Percentiles rank a stretch among this genome's conserved stretches.
Conservation (phyloP, 35 echinoderm and acorn worm species). For the Diadema setosum region DNA sequence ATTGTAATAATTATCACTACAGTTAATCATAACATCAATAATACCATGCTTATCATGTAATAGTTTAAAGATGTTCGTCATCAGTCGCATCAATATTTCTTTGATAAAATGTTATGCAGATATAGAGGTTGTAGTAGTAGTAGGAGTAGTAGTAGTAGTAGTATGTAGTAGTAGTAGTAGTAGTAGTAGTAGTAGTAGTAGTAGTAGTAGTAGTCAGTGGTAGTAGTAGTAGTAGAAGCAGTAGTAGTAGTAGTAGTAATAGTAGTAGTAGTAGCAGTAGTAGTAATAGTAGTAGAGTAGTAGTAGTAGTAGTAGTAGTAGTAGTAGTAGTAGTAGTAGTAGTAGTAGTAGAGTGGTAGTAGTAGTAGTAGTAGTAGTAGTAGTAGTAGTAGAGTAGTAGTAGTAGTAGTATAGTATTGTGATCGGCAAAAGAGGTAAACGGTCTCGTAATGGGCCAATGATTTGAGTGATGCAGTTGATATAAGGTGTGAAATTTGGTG, state of each 20-base stretch:
- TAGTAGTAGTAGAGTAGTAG: constrained; percentile 21
- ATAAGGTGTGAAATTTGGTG: too few relatives aligned
- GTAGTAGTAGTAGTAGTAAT: not conserved
- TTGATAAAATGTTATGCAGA: too few relatives aligned
- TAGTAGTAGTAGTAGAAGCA: not conserved
- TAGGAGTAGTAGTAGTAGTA: not conserved
- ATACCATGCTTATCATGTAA: too few relatives aligned
- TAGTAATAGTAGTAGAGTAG: constrained; percentile 19
- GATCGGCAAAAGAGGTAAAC: not conserved
- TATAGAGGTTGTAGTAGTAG: not conserved
- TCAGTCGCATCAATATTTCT: too few relatives aligned
- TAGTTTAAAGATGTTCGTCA: too few relatives aligned
- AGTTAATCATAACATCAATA: too few relatives aligned
- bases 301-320: constrained; percentile 26
- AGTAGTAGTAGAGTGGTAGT: constrained; percentile 21
- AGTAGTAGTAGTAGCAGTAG: constrained; percentile 13
- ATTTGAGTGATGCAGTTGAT: too few relatives aligned
- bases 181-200: constrained; percentile 19
- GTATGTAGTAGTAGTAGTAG: constrained; percentile 19
- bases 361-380: constrained; percentile 26
- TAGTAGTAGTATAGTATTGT: not conserved
- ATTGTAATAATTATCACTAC: too few relatives aligned
- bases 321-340: constrained; percentile 5
- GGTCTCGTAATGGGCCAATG: too few relatives aligned
- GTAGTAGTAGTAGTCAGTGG: constrained; percentile 9